A percentile compares a stretch with the other conserved stretches of the same genome.
These are phyloP conservation scores for Pseudolaguvia tuberculata DNA, from an alignment of 2,113 vertebrate species.

Conservation along the genomic window DNA sequence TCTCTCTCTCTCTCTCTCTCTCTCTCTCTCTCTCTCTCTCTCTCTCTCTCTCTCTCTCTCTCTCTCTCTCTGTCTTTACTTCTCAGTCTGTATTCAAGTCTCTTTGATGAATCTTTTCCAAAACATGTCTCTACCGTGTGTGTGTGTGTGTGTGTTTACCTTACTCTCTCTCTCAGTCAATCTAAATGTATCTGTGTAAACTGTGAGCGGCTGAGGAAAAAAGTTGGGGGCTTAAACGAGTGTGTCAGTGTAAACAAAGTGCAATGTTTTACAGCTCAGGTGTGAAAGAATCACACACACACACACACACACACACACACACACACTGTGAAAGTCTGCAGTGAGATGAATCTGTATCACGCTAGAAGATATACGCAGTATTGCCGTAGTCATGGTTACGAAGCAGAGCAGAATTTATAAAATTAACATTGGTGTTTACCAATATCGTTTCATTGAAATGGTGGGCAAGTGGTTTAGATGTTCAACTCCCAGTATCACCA, in stretches of 20 bases:
- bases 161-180: no score
- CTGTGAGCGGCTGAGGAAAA: not conserved
- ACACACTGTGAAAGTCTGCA: not conserved
- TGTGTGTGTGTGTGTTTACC: no score
- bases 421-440: no score
- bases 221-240: not conserved
- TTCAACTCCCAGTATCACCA: no score
- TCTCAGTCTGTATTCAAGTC: not conserved
- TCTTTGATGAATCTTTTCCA: not conserved
- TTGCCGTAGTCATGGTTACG: no score
- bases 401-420: no score
- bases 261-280: slow-evolving; percentile 1
- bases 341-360: not conserved
- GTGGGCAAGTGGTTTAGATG: no score
- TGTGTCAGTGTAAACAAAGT: not conserved
- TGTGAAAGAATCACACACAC: not conserved
- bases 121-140: not conserved
- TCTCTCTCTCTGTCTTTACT: not conserved
- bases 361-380: no score
- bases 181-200: not conserved
- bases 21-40: no score
- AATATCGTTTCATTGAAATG: no score
- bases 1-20: not conserved
- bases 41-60: no score
- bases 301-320: no score